phyloP scores from a whole-genome alignment of 2,888 invertebrate genomes.

The Lissonota sp. region DNA sequence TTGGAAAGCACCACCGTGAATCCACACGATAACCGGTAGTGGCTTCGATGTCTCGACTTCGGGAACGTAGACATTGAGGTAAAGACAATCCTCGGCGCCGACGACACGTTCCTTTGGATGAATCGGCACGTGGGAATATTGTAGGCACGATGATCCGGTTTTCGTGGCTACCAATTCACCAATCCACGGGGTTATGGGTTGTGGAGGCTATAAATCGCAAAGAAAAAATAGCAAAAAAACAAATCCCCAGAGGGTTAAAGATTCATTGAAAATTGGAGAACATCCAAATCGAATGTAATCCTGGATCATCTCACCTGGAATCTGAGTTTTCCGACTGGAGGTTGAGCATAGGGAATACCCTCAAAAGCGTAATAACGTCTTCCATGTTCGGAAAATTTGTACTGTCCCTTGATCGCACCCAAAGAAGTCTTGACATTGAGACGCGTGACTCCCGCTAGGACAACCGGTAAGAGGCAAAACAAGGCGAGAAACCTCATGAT shows the following conservation, averaged over 20 bases:
- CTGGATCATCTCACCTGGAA: conserved; percentile 71
- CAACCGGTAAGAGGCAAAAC: conserved; percentile 60
- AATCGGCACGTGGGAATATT: conserved; percentile 72
- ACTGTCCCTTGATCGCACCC: conserved; percentile 74
- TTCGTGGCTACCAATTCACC: conserved; percentile 78
- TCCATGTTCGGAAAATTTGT: conserved; percentile 73
- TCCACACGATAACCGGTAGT: conserved; percentile 80
- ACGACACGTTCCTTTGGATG: conserved; percentile 69
- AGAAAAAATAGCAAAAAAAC: conserved; percentile 25
- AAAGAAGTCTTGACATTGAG: conserved; percentile 73
- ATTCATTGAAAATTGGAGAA: background rate
- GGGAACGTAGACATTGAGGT: conserved; percentile 79
- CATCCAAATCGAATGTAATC: background rate
- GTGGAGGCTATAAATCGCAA: conserved; percentile 71
- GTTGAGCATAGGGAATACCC: conserved; percentile 78
- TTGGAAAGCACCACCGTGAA: conserved; percentile 85
- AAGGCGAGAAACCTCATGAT: conserved; percentile 61
- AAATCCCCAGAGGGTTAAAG: background rate
- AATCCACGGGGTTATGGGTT: conserved; percentile 71
- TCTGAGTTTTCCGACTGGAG: conserved; percentile 75
- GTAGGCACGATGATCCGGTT: conserved; percentile 74
- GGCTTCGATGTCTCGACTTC: conserved; percentile 54
- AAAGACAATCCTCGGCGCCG: conserved; percentile 80
- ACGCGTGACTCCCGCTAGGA: conserved; percentile 56
- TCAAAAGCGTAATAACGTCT: conserved; percentile 75